Percentiles rank a stretch among this genome's conserved stretches.
These are phyloP conservation scores for Numida meleagris DNA, from an alignment of 2,113 vertebrate genomes.

Conservation along the genomic window DNA sequence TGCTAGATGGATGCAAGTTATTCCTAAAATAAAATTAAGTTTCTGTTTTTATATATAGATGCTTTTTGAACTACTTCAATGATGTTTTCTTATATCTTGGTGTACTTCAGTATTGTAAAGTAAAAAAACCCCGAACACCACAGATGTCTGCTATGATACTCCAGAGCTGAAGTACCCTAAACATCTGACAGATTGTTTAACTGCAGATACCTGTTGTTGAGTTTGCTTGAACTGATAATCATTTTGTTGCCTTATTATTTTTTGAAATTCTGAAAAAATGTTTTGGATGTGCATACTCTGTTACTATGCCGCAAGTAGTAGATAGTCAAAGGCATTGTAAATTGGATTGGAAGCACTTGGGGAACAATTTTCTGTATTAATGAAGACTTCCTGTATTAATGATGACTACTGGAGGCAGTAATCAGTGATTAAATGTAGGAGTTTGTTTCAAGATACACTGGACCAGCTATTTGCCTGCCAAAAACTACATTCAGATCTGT, in stretches of 20 bases:
- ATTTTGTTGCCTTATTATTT: not conserved
- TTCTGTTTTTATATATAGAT: not conserved
- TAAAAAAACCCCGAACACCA: not conserved
- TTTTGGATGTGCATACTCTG: not conserved
- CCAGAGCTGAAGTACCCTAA: not conserved
- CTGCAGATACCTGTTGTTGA: not conserved
- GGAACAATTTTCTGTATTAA: not conserved
- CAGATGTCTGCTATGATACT: not conserved
- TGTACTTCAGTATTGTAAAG: not conserved
- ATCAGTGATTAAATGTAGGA: not conserved
- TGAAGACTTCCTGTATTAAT: not conserved
- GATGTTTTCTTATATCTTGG: not conserved
- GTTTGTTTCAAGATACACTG: not conserved
- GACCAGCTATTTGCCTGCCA: not conserved
- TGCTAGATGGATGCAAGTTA: not conserved
- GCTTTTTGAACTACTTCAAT: not conserved
- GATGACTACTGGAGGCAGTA: rapidly evolving
- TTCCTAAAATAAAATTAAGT: not conserved
- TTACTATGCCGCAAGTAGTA: not conserved
- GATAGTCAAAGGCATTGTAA: not conserved
- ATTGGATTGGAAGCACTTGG: not conserved
- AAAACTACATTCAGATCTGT: not conserved
- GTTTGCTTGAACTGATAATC: not conserved
- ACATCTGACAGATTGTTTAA: not conserved
- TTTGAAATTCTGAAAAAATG: not conserved